These are phyloP conservation scores for Rhynchonycteris naso DNA, from an alignment of 2,797 vertebrate species.

Conservation along the genomic window DNA sequence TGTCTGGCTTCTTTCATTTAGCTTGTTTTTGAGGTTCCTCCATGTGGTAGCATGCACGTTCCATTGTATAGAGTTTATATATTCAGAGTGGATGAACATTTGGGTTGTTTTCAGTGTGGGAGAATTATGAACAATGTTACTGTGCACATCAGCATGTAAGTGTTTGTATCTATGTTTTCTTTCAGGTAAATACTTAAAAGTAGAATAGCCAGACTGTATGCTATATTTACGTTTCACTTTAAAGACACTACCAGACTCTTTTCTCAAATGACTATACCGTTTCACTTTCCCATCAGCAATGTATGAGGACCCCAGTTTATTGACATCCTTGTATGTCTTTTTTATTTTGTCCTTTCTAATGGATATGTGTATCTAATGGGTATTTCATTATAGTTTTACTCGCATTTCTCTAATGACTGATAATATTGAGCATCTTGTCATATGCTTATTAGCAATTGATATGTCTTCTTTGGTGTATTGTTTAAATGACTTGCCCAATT, in stretches of 20 bases:
- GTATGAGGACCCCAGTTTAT: not conserved
- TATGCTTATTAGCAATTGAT: not conserved
- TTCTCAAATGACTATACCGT: not conserved
- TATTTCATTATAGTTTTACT: conserved; percentile 42
- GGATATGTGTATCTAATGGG: not conserved
- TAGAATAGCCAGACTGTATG: too few relatives aligned
- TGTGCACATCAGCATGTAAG: too few relatives aligned
- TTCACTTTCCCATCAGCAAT: not conserved
- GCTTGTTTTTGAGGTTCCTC: not conserved
- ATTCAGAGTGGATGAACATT: not conserved
- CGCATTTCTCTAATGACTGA: too few relatives aligned
- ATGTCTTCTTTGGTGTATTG: conserved; percentile 9
- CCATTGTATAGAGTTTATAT: not conserved
- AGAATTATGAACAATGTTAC: too few relatives aligned
- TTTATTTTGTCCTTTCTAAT: conserved; percentile 2
- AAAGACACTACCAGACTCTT: not conserved
- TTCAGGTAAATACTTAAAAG: too few relatives aligned
- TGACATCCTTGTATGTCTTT: conserved; percentile 10
- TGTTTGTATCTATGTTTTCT: too few relatives aligned
- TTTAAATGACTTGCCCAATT: not conserved
- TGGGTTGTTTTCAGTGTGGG: not conserved
- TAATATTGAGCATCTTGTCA: not conserved
- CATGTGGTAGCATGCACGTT: not conserved
- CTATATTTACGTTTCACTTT: not conserved
- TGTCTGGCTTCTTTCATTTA: not conserved